Base-by-base conservation (phyloP, 2,113 vertebrate species). In the Antigone vipio region DNA sequence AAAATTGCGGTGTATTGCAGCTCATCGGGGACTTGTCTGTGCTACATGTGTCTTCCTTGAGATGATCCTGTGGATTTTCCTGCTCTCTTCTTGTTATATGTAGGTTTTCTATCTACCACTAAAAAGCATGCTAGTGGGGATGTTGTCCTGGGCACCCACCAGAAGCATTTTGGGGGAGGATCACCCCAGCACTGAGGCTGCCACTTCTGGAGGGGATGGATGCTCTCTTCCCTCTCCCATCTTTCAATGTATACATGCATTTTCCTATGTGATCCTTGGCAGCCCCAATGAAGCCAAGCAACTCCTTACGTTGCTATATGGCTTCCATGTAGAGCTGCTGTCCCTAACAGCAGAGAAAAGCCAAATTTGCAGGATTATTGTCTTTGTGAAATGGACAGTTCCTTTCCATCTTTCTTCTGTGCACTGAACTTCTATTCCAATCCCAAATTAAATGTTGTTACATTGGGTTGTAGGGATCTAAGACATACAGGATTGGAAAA, bases 211-310 rank as follows among this genome's bases (percentile, higher is more conserved):
- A 30, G 40, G 24, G 24, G 23, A 1, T 15, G 42, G 30, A 5
- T 50, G 32, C 5, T 44, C 17, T 42, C 32, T 56, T 12, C 64
- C 15, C 23, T 64, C 18, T 72, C 9, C 59, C 11, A 14, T 9
- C 11, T 71, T 69, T 35, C 11, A 5, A 8, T 23, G 6, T 2
- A 12, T 6, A 3, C 4, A 0, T 32, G 9, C 1, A 1, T 71
- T 26, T 91, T 30, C 30, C 26, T 18, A 10, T 1, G 9, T 23
- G 15, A 4, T 67, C 15, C 15, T 35, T 44, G 26, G 26, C 19
- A 81, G 26, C 27, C 11, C 53, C 9, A 10, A 2, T 21, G 76
- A 38, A 32, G 55, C 19, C 55, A 27, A 14, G 6, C 29, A 50
- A 29, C 12, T 34, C 32, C 6, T 6, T 23, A 3, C 5, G 1